These are phyloP conservation scores for Oxygymnocypris stewartii DNA, from an alignment of 2,113 vertebrate species.

Conservation along the genomic window DNA sequence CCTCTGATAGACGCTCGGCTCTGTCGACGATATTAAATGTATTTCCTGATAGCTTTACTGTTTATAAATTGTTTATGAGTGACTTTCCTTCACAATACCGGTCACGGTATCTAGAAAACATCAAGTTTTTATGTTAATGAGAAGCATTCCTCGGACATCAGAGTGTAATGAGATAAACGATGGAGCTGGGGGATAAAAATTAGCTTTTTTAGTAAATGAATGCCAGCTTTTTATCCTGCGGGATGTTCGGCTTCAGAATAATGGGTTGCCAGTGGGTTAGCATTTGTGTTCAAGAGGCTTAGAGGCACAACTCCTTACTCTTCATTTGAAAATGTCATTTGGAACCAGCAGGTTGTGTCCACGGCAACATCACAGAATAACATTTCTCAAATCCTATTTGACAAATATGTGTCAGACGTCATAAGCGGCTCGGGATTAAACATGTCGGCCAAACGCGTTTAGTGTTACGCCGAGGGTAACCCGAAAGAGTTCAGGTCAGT, in stretches of 20 bases:
- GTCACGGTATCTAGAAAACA: not conserved
- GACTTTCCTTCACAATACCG: not conserved
- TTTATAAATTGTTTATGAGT: slow-evolving; percentile 32
- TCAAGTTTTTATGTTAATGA: slow-evolving; percentile 11
- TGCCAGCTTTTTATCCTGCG: slow-evolving; percentile 20
- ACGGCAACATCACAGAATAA: slow-evolving; percentile 57
- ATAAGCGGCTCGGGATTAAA: slow-evolving; percentile 59
- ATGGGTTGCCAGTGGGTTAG: slow-evolving; percentile 34
- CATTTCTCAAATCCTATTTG: slow-evolving; percentile 52
- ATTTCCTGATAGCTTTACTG: slow-evolving; percentile 37
- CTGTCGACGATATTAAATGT: slow-evolving; percentile 28
- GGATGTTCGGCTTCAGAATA: slow-evolving; percentile 37
- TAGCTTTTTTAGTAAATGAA: slow-evolving; percentile 19
- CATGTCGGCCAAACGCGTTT: slow-evolving; percentile 47
- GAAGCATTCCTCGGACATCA: slow-evolving; percentile 17
- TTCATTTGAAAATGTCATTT: slow-evolving; percentile 47
- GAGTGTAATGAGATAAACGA: slow-evolving; percentile 2
- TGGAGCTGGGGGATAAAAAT: not conserved
- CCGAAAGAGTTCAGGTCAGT: slow-evolving; percentile 37
- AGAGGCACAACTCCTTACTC: slow-evolving; percentile 7
- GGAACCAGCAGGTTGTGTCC: slow-evolving; percentile 42
- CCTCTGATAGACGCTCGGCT: slow-evolving; percentile 36
- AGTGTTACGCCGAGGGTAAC: slow-evolving; percentile 40
- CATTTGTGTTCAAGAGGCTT: slow-evolving; percentile 39
- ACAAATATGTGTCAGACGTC: slow-evolving; percentile 52